Evolutionary conservation across 2,888 invertebrate genomes (phyloP).

Genomic region (Leptogaster cylindrica): DNA sequence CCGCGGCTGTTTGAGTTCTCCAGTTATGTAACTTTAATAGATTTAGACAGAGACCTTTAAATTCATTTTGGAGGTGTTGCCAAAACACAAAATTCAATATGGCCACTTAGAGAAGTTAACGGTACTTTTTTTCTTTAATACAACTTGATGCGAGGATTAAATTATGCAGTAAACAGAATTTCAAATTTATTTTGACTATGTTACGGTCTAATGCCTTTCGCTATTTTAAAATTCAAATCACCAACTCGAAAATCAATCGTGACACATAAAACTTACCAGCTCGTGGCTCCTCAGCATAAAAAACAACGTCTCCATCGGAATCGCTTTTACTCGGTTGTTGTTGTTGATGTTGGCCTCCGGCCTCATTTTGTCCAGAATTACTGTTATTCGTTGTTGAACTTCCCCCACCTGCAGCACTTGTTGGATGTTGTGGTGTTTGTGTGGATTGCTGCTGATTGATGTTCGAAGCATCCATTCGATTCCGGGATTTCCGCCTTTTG

Average conservation of each 20-base stretch:
- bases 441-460: conserved; percentile 50
- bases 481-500: conserved; percentile 72
- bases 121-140: neutral
- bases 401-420: conserved; percentile 49
- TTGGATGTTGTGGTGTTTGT: conserved; percentile 50
- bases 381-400: conserved; percentile 52
- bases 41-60: conserved; percentile 17
- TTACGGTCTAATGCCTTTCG: neutral
- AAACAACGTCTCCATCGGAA: conserved; percentile 70
- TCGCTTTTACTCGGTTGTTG: conserved; percentile 52
- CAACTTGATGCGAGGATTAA: too few relatives aligned
- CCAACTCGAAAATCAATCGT: too few relatives aligned
- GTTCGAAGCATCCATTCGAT: conserved; percentile 67
- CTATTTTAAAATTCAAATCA: too few relatives aligned
- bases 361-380: conserved; percentile 22
- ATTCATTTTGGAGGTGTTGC: neutral
- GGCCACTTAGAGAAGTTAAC: neutral
- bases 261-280: conserved; percentile 61
- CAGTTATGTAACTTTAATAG: conserved; percentile 3
- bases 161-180: too few relatives aligned
- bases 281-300: conserved; percentile 70
- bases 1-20: neutral
- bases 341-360: conserved; percentile 47
- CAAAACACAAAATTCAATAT: too few relatives aligned
- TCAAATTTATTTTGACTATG: neutral